phyloP scores from a whole-genome alignment of 2,888 invertebrate genomes.

The Meiosimyza decipiens region DNA sequence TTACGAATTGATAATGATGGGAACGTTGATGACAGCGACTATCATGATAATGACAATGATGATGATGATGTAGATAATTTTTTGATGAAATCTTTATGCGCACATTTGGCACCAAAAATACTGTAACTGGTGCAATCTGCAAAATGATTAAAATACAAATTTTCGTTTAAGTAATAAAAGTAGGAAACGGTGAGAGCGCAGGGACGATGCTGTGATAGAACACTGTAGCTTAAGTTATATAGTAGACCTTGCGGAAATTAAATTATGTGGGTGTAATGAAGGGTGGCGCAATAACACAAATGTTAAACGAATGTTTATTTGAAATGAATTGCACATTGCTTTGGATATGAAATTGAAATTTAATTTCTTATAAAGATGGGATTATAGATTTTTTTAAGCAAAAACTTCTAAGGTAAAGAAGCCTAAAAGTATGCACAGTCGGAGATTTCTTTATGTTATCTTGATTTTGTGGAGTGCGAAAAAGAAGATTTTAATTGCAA shows the following conservation, averaged over 20 bases:
- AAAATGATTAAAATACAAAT: conserved; percentile 27
- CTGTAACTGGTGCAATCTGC: conserved; percentile 27
- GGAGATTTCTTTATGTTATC: no score
- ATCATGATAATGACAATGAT: conserved; percentile 9
- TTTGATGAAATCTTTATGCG: conserved; percentile 18
- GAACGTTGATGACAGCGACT: conserved; percentile 2
- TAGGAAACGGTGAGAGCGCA: background rate
- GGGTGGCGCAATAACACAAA: conserved; percentile 14
- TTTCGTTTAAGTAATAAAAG: conserved; percentile 1
- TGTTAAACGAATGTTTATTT: background rate
- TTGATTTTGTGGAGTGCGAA: no score
- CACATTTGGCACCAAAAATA: conserved; percentile 31
- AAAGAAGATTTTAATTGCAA: no score
- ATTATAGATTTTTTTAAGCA: no score
- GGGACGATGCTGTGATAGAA: background rate
- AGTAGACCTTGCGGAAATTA: conserved; percentile 50
- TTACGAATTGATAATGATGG: conserved; percentile 22
- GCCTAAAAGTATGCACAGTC: no score
- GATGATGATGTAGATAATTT: conserved; percentile 4
- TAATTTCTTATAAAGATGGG: background rate
- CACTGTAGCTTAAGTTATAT: conserved; percentile 34
- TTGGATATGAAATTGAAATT: background rate
- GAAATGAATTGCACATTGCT: background rate
- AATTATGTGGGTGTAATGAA: conserved; percentile 48
- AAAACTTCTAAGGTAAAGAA: no score